Evolutionary conservation across 1,140 invertebrate genomes (phyloP).

Genomic region (Drosophila rufa): DNA sequence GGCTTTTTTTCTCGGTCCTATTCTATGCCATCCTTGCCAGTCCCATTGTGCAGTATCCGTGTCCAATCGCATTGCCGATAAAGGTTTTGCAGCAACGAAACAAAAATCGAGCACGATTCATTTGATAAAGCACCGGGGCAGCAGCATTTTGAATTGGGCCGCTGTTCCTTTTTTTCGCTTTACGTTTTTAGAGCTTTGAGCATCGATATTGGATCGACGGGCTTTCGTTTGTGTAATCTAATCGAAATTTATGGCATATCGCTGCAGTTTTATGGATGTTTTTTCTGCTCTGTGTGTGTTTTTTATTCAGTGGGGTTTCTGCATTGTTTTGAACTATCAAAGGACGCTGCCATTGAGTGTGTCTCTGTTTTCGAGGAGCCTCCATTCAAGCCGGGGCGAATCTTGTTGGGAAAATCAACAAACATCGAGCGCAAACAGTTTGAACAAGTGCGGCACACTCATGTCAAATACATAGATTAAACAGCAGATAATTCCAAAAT

Average conservation of each 20-base stretch:
- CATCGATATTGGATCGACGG: conserved; percentile 54
- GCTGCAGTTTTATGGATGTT: conserved; percentile 64
- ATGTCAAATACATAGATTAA: conserved; percentile 79
- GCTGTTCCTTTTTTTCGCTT: not conserved
- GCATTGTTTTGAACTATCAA: conserved; percentile 29
- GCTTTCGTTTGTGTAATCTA: conserved; percentile 78
- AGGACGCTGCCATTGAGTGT: conserved; percentile 19
- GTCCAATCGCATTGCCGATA: conserved; percentile 64
- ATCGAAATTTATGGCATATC: conserved; percentile 75
- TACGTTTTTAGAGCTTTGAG: conserved; percentile 42
- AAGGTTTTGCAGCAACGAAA: conserved; percentile 33
- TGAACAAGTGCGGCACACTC: conserved; percentile 73
- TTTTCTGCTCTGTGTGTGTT: not conserved
- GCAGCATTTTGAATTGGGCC: conserved; percentile 47
- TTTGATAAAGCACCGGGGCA: conserved; percentile 39
- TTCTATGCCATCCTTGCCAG: not conserved
- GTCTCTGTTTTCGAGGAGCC: not conserved
- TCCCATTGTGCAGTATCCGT: conserved; percentile 32
- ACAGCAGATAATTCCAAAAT: conserved; percentile 79
- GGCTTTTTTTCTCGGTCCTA: conserved; percentile 2
- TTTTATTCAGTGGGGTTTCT: conserved; percentile 6
- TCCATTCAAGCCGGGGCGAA: conserved; percentile 29
- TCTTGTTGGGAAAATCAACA: conserved; percentile 65
- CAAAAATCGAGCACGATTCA: conserved; percentile 54
- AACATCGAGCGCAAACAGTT: conserved; percentile 62